Evolutionary conservation across 37 sponge, comb jelly and placozoan species (phyloP).

Genomic region (Halisarca cf. caerulea): DNA sequence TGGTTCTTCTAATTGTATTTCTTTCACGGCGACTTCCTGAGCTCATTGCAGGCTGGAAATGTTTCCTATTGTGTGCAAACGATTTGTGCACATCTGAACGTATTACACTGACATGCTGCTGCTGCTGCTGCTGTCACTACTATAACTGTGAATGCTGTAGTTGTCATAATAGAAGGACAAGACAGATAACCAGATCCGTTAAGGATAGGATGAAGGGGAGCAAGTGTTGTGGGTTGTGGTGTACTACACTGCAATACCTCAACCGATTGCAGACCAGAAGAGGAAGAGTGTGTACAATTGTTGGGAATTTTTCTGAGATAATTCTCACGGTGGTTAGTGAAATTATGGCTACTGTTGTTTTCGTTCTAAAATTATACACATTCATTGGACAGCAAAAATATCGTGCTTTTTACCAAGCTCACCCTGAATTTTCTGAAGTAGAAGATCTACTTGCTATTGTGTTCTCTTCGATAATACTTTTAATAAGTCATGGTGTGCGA

Average conservation of each 20-base stretch:
- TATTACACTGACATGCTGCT: too few species aligned
- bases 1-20: too few species aligned
- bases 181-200: too few species aligned
- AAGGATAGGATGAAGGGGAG: too few species aligned
- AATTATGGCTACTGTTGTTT: neutral
- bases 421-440: neutral
- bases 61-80: too few species aligned
- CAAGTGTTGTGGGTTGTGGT: too few species aligned
- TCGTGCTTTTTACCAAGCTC: neutral
- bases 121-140: too few species aligned
- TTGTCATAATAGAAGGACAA: too few species aligned
- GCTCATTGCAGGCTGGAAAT: too few species aligned
- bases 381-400: constrained; percentile 7
- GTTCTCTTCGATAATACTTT: neutral
- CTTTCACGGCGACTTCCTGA: too few species aligned
- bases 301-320: neutral
- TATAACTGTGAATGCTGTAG: too few species aligned
- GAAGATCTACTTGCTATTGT: neutral
- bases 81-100: too few species aligned
- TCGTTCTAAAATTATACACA: neutral
- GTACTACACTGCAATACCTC: neutral
- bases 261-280: neutral
- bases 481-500: neutral
- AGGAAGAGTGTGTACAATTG: neutral
- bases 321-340: neutral